Evolutionary conservation across 2,797 vertebrate genomes (phyloP), one percentile per base, ranked within the genome.

Genomic region (Galaxias olidus): DNA sequence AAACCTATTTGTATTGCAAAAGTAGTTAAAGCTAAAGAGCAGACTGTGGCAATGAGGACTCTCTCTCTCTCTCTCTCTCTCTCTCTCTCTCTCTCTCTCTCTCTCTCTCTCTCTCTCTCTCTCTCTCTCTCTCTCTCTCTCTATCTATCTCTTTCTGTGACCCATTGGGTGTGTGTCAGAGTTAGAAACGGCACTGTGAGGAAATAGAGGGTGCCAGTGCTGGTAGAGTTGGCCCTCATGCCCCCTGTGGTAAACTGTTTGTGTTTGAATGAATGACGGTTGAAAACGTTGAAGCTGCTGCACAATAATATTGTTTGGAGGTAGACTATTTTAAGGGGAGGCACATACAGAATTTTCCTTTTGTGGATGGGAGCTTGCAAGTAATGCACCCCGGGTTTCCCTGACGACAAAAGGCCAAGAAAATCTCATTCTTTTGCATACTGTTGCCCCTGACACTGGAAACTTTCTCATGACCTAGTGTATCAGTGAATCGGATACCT

Each of bases 141-240:
- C 30, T 30, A 2, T 30, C 30, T 30, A 2, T 6, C 59, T 61
- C 59, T n/a, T 20, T 14, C 10, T 19, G 59, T n/a, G 59, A 49
- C 50, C n/a, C 15, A 51, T n/a, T n/a, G 43, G 30, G 18, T 54
- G 18, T 45, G 50, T 45, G 49, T 30, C 30, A 30, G 6, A 30
- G 17, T 10, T 12, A 20, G 10, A 14, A 15, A 42, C 8, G 10
- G 18, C 11, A 9, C 47, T 62, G 60, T 18, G 48, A 41, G 6
- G 6, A 62, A 62, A 61, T 42, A 8, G 17, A 51, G n/a, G 19
- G 40, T 63, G 13, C 52, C 48, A 45, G 17, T 44, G 4, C 61
- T 43, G 43, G n/a, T 44, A 19, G 10, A 19, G 41, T 43, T 44
- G 48, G 41, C 42, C 48, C 47, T 8, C 19, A 8, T 55, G 41